Conservation (phyloP, 2,113 vertebrate species). For the Coracopsis vasa region DNA sequence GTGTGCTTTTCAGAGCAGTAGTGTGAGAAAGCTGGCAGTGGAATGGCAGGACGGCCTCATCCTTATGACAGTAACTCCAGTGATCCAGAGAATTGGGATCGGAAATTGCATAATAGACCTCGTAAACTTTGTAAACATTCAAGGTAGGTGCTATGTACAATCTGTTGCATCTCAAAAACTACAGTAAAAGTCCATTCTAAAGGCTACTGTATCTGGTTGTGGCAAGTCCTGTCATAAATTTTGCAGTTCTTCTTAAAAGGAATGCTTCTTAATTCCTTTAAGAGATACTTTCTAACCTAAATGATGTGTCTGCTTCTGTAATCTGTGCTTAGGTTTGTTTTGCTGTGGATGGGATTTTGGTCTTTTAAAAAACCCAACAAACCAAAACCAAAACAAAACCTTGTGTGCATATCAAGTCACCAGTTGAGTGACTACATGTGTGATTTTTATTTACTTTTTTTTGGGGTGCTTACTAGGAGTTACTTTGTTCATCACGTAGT, state of each 20-base stretch:
- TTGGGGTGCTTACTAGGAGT: not conserved
- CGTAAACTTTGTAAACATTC: constrained; percentile 91
- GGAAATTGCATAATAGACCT: constrained; percentile 88
- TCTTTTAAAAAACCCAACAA: not conserved
- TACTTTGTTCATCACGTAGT: not conserved
- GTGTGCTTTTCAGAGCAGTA: constrained; percentile 80
- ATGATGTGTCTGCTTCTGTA: constrained; percentile 28
- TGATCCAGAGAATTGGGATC: constrained; percentile 91
- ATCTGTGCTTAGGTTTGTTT: constrained; percentile 10
- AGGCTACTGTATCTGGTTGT: constrained; percentile 67
- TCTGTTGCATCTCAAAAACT: constrained; percentile 62
- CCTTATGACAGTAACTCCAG: constrained; percentile 96
- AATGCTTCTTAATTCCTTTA: not conserved
- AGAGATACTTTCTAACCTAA: not conserved
- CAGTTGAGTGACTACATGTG: not conserved
- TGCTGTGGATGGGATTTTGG: not conserved
- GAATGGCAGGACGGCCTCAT: constrained; percentile 91
- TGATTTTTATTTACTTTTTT: not conserved
- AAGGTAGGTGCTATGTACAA: constrained; percentile 82
- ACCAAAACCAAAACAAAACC: not conserved
- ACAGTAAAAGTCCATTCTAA: constrained; percentile 26
- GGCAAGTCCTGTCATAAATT: constrained; percentile 59
- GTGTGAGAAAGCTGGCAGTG: constrained; percentile 84
- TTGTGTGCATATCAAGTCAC: not conserved
- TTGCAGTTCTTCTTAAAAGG: not conserved